phyloP scores from a whole-genome alignment of 2,113 vertebrate species.

The Megalops atlanticus region DNA sequence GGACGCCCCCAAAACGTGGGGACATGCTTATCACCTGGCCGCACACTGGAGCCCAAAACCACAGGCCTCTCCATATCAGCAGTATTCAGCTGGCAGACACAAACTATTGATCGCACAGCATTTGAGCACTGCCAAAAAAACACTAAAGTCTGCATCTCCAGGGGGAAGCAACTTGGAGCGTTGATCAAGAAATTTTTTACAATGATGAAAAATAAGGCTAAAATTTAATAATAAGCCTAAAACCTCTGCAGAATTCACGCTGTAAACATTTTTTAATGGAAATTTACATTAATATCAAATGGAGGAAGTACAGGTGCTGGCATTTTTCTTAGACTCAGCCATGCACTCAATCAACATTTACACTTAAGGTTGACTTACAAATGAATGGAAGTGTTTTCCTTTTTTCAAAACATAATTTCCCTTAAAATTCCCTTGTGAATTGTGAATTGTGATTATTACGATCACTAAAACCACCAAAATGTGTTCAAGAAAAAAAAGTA shows the following conservation, averaged over 20 bases:
- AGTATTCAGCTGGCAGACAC: constrained; percentile 59
- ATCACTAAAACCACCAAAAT: too few relatives aligned
- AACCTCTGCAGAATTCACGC: not conserved
- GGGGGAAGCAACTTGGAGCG: constrained; percentile 28
- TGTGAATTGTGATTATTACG: too few relatives aligned
- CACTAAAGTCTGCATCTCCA: constrained; percentile 49
- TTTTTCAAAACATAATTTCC: too few relatives aligned
- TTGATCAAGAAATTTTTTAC: not conserved
- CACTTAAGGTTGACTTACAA: too few relatives aligned
- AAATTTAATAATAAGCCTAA: not conserved
- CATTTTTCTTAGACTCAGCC: too few relatives aligned
- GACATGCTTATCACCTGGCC: constrained; percentile 66
- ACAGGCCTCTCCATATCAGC: constrained; percentile 60
- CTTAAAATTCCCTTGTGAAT: too few relatives aligned
- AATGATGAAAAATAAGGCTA: not conserved
- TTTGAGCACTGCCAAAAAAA: constrained; percentile 53
- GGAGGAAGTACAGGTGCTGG: not conserved
- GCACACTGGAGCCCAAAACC: constrained; percentile 53
- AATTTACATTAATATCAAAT: not conserved
- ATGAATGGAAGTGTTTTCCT: too few relatives aligned
- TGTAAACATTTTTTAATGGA: not conserved
- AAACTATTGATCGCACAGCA: constrained; percentile 46
- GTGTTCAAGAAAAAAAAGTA: too few relatives aligned
- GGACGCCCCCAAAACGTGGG: constrained; percentile 56
- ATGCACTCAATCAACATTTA: too few relatives aligned